phyloP scores from a whole-genome alignment of 2,888 invertebrate genomes.

The Aphodius granarius region DNA sequence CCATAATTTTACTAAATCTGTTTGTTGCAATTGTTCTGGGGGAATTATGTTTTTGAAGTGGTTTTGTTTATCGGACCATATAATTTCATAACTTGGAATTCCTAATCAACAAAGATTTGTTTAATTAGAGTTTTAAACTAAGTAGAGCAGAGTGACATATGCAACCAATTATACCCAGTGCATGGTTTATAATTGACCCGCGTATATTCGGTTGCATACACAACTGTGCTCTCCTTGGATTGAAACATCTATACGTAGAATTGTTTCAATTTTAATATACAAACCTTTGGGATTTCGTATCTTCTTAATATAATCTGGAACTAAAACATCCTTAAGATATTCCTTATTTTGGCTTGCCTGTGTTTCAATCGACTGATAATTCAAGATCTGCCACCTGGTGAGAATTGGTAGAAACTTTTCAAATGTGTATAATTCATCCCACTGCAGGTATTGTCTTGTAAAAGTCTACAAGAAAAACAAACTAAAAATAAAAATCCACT shows the following conservation, averaged over 20 bases:
- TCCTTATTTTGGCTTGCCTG: constrained; percentile 23
- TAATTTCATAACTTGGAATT: constrained; percentile 70
- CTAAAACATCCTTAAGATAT: constrained; percentile 46
- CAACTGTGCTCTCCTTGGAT: too few relatives aligned
- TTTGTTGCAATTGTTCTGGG: constrained; percentile 59
- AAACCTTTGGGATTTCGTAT: constrained; percentile 56
- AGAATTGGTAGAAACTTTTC: constrained; percentile 76
- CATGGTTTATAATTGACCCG: too few relatives aligned
- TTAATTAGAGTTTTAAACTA: neutral
- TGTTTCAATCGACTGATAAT: constrained; percentile 41
- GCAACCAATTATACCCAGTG: too few relatives aligned
- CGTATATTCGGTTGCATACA: too few relatives aligned
- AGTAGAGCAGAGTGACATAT: too few relatives aligned
- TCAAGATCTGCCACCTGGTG: constrained; percentile 74
- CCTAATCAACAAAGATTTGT: constrained; percentile 43
- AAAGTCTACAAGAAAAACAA: constrained; percentile 60
- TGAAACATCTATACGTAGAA: too few relatives aligned
- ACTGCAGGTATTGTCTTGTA: constrained; percentile 66
- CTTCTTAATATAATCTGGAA: constrained; percentile 61
- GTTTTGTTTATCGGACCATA: constrained; percentile 66
- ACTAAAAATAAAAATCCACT: neutral
- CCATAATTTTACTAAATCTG: constrained; percentile 56
- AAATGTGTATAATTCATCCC: constrained; percentile 76
- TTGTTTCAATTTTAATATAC: neutral
- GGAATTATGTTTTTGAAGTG: constrained; percentile 64